Conservation (phyloP, 2,797 vertebrate species). For the Phaenicophaeus curvirostris region DNA sequence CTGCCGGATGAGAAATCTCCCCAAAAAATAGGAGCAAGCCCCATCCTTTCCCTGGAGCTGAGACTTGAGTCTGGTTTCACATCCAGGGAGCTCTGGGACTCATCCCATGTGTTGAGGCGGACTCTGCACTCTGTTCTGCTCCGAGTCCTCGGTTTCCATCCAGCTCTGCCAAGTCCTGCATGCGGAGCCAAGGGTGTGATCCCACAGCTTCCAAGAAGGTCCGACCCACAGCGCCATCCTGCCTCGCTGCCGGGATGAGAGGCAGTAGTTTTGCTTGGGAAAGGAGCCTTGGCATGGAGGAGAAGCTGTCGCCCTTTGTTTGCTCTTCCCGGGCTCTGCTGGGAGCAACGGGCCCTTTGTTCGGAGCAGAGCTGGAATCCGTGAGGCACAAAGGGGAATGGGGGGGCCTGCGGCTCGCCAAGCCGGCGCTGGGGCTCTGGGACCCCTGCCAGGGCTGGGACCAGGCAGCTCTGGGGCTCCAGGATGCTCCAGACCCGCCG, state of each 20-base stretch:
- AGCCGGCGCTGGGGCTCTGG: neutral
- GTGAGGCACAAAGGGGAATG: neutral
- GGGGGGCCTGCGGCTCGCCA: accelerated
- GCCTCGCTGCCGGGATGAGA: neutral
- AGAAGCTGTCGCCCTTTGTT: constrained; percentile 11
- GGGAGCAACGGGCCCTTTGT: constrained; percentile 32
- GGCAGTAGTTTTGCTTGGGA: neutral
- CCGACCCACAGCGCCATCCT: neutral
- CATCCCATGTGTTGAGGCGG: neutral
- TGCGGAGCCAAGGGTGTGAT: neutral
- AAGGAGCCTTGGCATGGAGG: neutral
- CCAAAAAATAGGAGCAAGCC: neutral
- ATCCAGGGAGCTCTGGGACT: neutral
- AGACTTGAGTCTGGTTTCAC: neutral
- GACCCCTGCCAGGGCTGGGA: neutral
- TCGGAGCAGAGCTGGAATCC: neutral
- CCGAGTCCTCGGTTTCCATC: neutral
- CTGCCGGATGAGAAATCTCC: neutral
- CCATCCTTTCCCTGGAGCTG: neutral
- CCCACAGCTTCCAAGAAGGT: accelerated
- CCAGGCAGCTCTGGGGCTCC: too few relatives aligned
- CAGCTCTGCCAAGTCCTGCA: accelerated
- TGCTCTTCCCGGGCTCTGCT: neutral
- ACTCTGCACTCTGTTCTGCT: neutral
- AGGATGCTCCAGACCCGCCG: neutral